phyloP scores from a whole-genome alignment of 2,797 vertebrate species.

The Brachyalestes nurse region DNA sequence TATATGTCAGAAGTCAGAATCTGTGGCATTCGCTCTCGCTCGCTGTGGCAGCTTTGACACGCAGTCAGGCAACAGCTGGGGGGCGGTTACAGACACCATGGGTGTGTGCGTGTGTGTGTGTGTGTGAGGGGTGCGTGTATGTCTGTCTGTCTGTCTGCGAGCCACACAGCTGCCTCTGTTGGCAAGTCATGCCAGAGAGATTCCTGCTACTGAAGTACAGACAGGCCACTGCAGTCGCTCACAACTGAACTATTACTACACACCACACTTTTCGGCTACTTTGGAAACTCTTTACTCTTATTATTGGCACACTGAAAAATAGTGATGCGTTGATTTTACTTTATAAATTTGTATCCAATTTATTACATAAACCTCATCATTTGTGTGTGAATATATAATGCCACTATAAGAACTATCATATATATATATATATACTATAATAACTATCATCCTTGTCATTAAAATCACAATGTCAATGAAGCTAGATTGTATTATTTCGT shows the following conservation, averaged over 20 bases:
- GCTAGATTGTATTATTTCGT: no score
- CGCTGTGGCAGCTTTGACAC: conserved; percentile 72
- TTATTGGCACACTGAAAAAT: not conserved
- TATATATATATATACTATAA: no score
- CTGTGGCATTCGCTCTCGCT: conserved; percentile 66
- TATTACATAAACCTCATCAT: no score
- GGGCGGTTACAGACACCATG: conserved; percentile 69
- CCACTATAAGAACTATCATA: no score
- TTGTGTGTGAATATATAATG: no score
- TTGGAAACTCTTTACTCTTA: conserved; percentile 12
- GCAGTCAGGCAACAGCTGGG: conserved; percentile 76
- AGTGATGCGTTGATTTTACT: not conserved
- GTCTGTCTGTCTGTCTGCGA: conserved; percentile 41
- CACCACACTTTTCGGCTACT: not conserved
- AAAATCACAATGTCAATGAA: no score
- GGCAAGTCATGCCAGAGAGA: conserved; percentile 48
- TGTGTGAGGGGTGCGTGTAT: conserved; percentile 16
- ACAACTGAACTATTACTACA: conserved; percentile 27
- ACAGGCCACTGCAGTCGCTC: conserved; percentile 34
- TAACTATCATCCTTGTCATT: no score
- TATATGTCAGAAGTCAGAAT: conserved; percentile 59
- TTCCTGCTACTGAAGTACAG: conserved; percentile 47
- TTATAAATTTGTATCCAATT: no score
- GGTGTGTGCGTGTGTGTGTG: conserved; percentile 46
- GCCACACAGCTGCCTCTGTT: conserved; percentile 53